phyloP scores from a whole-genome alignment of 2,888 invertebrate genomes.

The Mesochorus sp. region DNA sequence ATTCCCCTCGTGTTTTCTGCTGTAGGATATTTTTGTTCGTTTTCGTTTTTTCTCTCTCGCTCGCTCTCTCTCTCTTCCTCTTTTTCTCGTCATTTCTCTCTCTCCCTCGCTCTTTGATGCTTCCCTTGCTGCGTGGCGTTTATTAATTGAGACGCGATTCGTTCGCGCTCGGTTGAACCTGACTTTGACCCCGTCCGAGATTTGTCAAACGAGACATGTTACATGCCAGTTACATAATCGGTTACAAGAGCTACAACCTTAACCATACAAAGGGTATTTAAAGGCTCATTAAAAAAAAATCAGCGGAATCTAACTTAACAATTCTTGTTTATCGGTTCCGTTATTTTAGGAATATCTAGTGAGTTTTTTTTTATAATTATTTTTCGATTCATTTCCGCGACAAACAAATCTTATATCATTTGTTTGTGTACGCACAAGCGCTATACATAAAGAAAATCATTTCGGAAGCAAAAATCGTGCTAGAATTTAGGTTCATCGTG shows the following conservation, averaged over 20 bases:
- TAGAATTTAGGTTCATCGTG: constrained; percentile 33
- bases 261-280: not conserved
- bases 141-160: constrained; percentile 53
- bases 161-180: constrained; percentile 29
- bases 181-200: constrained; percentile 9
- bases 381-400: not conserved
- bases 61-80: constrained; percentile 37
- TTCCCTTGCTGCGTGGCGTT: constrained; percentile 22
- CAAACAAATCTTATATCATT: constrained; percentile 13
- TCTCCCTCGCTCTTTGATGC: constrained; percentile 19
- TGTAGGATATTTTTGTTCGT: not conserved
- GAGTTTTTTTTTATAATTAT: not conserved
- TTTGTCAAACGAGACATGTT: constrained; percentile 38
- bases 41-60: not conserved
- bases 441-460: constrained; percentile 35
- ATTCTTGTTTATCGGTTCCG: too few relatives aligned
- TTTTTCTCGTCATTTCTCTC: constrained; percentile 4
- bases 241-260: not conserved
- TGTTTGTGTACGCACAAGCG: constrained; percentile 45
- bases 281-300: too few relatives aligned
- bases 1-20: constrained; percentile 25
- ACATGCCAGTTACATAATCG: constrained; percentile 21
- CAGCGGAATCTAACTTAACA: too few relatives aligned
- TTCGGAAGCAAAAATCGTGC: constrained; percentile 1
- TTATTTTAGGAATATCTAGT: too few relatives aligned